These are phyloP conservation scores for Schizothorax lantsangensis DNA, from an alignment of 2,797 vertebrate genomes.

Conservation along the genomic window DNA sequence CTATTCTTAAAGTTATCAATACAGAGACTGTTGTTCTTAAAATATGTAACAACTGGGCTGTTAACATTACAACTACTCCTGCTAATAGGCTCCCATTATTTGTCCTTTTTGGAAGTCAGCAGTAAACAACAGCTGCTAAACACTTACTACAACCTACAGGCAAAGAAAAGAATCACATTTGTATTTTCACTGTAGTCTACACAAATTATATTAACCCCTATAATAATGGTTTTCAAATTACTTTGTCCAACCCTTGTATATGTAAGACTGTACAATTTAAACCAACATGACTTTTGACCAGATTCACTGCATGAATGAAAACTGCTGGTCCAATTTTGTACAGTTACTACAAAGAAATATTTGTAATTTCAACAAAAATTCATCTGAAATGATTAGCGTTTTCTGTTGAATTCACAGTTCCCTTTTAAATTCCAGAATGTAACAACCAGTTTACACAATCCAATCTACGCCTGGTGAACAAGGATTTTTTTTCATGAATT, in stretches of 20 bases:
- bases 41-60: too few species aligned
- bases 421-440: not conserved
- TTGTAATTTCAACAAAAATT: not conserved
- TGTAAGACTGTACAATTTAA: not conserved
- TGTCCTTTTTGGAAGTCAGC: not conserved
- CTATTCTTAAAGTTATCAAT: not conserved
- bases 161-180: too few species aligned
- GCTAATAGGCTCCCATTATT: not conserved
- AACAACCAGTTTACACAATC: not conserved
- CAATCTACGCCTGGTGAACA: not conserved
- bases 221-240: not conserved
- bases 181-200: too few species aligned
- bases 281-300: not conserved
- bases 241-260: not conserved
- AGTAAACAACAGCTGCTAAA: too few species aligned
- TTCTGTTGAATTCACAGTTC: not conserved
- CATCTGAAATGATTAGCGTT: not conserved
- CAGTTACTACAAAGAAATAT: not conserved
- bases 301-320: not conserved
- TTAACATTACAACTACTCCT: too few species aligned
- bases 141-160: not conserved
- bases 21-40: too few species aligned
- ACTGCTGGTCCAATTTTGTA: not conserved
- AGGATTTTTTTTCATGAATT: not conserved
- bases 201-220: too few species aligned